These are phyloP conservation scores for Equus przewalskii DNA, from an alignment of 2,113 vertebrate species.

Conservation along the genomic window DNA sequence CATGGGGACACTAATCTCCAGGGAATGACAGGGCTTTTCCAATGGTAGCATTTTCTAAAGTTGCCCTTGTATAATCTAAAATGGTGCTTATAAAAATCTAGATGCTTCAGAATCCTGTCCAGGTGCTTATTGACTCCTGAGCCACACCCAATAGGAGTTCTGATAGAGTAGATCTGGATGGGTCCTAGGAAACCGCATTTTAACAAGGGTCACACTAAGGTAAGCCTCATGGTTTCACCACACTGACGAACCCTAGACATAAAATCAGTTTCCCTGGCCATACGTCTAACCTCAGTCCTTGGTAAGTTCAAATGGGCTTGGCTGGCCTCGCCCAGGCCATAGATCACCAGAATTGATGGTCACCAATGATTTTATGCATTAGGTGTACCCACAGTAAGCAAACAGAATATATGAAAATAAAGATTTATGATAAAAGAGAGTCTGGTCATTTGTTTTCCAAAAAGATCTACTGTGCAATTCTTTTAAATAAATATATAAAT, in stretches of 20 bases:
- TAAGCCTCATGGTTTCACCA: not conserved
- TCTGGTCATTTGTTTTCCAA: not conserved
- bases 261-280: not conserved
- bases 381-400: not conserved
- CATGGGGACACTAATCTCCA: too few relatives aligned
- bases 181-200: not conserved
- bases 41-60: not conserved
- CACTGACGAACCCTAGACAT: not conserved
- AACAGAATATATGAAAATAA: constrained; percentile 3
- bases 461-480: not conserved
- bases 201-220: not conserved
- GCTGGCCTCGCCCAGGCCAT: not conserved
- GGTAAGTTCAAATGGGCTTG: not conserved
- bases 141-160: not conserved
- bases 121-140: not conserved
- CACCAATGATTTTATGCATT: not conserved
- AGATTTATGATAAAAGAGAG: not conserved
- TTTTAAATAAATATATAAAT: constrained; percentile 24
- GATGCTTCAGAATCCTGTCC: not conserved
- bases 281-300: not conserved
- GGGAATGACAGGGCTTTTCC: not conserved
- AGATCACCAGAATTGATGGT: not conserved
- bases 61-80: not conserved
- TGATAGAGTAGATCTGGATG: not conserved
- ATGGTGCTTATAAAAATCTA: not conserved